phyloP scores from a whole-genome alignment of 1,140 invertebrate species.

The Lasioglossum baleicum region DNA sequence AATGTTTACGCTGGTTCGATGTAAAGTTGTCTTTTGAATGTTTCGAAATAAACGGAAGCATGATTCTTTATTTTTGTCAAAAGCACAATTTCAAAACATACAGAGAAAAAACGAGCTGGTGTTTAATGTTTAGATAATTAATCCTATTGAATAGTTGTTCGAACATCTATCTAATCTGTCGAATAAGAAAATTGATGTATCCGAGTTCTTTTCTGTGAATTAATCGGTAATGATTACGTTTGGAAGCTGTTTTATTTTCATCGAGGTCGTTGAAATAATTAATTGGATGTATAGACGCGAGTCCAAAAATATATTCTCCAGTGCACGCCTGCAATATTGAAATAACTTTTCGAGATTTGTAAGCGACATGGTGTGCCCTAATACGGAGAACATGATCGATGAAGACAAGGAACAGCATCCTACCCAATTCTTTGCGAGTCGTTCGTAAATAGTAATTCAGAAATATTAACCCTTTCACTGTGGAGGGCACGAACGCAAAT shows the following conservation, averaged over 20 bases:
- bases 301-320: constrained; percentile 40
- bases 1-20: too few species aligned
- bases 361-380: neutral
- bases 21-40: too few species aligned
- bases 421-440: constrained; percentile 22
- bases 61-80: neutral
- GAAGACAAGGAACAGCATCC: constrained; percentile 24
- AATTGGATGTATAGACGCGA: neutral
- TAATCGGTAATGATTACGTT: neutral
- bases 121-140: too few species aligned
- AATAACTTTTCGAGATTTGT: constrained; percentile 24
- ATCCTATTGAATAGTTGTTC: too few species aligned
- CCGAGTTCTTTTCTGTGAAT: too few species aligned
- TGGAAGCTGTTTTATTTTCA: neutral
- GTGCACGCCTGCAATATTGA: constrained; percentile 10
- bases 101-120: too few species aligned
- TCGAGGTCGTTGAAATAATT: neutral
- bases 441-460: constrained; percentile 29
- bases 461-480: constrained; percentile 23
- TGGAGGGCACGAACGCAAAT: neutral
- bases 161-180: too few species aligned
- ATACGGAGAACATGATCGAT: neutral
- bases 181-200: too few species aligned
- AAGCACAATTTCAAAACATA: too few species aligned
- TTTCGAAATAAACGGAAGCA: too few species aligned